Percentiles rank a stretch among this genome's conserved stretches.
phyloP scores from a whole-genome alignment of 2,113 vertebrate species.

The Alethe diademata region DNA sequence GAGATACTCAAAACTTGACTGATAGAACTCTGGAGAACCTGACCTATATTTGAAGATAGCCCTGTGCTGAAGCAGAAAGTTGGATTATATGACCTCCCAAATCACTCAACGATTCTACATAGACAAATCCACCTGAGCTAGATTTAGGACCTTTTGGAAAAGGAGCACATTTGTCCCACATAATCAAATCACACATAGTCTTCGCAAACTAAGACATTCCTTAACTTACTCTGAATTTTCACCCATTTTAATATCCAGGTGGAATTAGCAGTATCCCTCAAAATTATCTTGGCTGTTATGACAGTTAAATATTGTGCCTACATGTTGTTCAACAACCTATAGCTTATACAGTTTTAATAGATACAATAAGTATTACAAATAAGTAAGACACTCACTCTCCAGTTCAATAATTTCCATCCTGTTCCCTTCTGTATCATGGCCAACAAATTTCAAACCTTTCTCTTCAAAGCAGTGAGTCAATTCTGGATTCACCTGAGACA shows the following conservation, averaged over 20 bases:
- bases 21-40: background rate
- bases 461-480: conserved; percentile 75
- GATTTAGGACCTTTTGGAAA: background rate
- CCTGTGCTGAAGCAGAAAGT: background rate
- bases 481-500: conserved; percentile 76
- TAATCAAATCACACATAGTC: background rate
- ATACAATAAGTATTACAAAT: background rate
- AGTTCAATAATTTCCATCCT: conserved; percentile 82
- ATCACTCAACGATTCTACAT: background rate
- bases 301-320: background rate
- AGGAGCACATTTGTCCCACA: background rate
- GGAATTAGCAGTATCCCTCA: background rate
- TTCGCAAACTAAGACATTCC: background rate
- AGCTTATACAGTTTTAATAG: background rate
- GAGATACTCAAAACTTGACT: background rate
- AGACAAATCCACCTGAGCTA: background rate
- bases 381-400: conserved; percentile 67
- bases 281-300: background rate
- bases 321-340: background rate
- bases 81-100: background rate
- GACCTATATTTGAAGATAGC: background rate
- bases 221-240: background rate
- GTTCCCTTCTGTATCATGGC: conserved; percentile 73
- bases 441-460: conserved; percentile 78
- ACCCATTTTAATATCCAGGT: background rate